Evolutionary conservation across 2,888 invertebrate species (phyloP).

Genomic region (Liposcelis brunnea): DNA sequence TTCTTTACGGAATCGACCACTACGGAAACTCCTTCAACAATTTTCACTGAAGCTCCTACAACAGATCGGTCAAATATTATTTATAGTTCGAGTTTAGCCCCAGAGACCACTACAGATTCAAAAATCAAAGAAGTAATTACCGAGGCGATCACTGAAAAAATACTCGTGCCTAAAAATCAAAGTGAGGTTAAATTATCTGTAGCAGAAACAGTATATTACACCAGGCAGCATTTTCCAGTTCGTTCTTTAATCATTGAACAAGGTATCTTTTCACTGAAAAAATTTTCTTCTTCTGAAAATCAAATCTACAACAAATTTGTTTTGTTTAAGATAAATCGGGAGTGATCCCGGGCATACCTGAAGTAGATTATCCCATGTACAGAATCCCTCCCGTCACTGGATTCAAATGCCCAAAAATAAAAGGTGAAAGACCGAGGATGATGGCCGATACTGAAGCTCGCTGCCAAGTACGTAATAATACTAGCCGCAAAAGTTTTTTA

Average conservation of each 20-base stretch:
- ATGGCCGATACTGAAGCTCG: slow-evolving; percentile 21
- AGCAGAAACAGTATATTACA: slow-evolving; percentile 4
- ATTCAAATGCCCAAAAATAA: slow-evolving; percentile 19
- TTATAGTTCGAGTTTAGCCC: no score
- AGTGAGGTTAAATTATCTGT: background rate
- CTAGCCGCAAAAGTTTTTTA: no score
- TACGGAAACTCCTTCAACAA: no score
- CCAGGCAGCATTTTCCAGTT: background rate
- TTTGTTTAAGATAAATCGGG: slow-evolving; percentile 16
- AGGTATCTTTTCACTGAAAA: background rate
- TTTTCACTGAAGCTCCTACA: no score
- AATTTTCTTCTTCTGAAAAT: background rate
- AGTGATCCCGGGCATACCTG: slow-evolving; percentile 22
- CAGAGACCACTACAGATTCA: no score
- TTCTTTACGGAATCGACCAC: no score
- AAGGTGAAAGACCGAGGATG: slow-evolving; percentile 19
- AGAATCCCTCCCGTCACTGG: slow-evolving; percentile 16
- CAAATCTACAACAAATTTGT: slow-evolving; percentile 2
- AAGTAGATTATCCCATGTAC: slow-evolving; percentile 21
- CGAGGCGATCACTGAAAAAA: no score
- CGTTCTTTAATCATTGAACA: background rate
- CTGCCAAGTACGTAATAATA: slow-evolving; percentile 20
- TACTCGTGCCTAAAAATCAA: background rate
- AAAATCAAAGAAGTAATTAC: no score
- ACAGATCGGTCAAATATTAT: no score